A percentile compares a stretch with the other conserved stretches of the same genome.
Conservation (phyloP, 2,797 vertebrate genomes). For the Lagocephalus sceleratus region DNA sequence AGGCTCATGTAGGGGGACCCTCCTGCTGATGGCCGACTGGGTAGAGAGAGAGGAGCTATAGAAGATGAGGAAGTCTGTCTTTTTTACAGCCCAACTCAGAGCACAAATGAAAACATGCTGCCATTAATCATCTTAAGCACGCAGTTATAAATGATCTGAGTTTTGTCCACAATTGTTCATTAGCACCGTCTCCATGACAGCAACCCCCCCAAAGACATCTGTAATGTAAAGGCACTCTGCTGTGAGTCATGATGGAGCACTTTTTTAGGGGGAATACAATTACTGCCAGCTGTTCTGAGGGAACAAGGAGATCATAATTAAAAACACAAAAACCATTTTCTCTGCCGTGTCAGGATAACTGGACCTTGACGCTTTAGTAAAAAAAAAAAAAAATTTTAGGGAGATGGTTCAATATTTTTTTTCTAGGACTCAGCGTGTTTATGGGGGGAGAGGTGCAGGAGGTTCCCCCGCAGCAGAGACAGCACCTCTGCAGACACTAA, state of each 20-base stretch:
- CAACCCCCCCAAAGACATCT: slow-evolving; percentile 23
- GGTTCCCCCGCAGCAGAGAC: slow-evolving; percentile 13
- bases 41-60: too few species aligned
- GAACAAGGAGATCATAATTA: slow-evolving; percentile 14
- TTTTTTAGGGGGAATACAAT: slow-evolving; percentile 23
- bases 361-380: too few species aligned
- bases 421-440: too few species aligned
- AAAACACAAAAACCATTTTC: too few species aligned
- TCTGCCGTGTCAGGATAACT: too few species aligned
- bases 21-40: too few species aligned
- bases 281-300: slow-evolving; percentile 14
- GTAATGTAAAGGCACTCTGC: slow-evolving; percentile 28
- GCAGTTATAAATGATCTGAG: slow-evolving; percentile 16
- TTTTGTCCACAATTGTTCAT: slow-evolving; percentile 15
- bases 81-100: slow-evolving; percentile 6
- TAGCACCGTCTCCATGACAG: slow-evolving; percentile 19
- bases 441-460: not conserved
- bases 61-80: not conserved
- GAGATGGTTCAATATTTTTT: too few species aligned
- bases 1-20: too few species aligned
- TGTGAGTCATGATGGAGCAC: slow-evolving; percentile 26
- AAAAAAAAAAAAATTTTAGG: too few species aligned
- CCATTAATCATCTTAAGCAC: slow-evolving; percentile 20
- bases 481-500: slow-evolving; percentile 54
- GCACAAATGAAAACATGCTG: slow-evolving; percentile 1